These are phyloP conservation scores for Callionymus lyra DNA, from an alignment of 2,113 vertebrate genomes.

Conservation along the genomic window DNA sequence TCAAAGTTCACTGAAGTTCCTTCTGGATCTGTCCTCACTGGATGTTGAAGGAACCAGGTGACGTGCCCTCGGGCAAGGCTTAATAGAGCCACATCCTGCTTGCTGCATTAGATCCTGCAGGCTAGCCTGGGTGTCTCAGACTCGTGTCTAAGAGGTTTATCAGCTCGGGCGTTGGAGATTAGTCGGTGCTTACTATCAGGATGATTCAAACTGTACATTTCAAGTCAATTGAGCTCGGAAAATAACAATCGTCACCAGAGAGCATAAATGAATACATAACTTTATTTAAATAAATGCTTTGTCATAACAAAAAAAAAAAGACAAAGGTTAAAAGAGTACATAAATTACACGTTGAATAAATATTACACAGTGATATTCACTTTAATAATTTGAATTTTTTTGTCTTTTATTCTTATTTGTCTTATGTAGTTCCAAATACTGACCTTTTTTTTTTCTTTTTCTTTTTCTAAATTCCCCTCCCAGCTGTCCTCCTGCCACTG, in stretches of 20 bases:
- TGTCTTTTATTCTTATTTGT: conserved; percentile 54
- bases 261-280: conserved; percentile 88
- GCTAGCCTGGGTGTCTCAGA: conserved; percentile 41
- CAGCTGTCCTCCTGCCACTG: conserved; percentile 68
- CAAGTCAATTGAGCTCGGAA: conserved; percentile 16
- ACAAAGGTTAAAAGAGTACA: conserved; percentile 99
- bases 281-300: conserved; percentile 99
- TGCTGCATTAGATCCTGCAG: conserved; percentile 44
- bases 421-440: conserved; percentile 85
- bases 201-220: conserved; percentile 31
- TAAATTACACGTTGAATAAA: conserved; percentile 99
- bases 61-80: conserved; percentile 51
- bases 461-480: conserved; percentile 54
- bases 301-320: conserved; percentile 86
- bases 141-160: conserved; percentile 56
- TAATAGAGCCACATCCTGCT: conserved; percentile 60
- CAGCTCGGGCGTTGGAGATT: conserved; percentile 47
- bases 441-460: conserved; percentile 58
- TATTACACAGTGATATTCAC: conserved; percentile 99
- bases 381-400: conserved; percentile 94
- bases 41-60: conserved; percentile 59
- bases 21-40: conserved; percentile 52
- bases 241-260: conserved; percentile 21
- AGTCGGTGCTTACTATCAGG: conserved; percentile 38
- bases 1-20: conserved; percentile 60